Percentiles rank a stretch among this genome's conserved stretches.
Evolutionary conservation across 2,797 vertebrate genomes (phyloP).

Genomic region (Anguilla megastoma): DNA sequence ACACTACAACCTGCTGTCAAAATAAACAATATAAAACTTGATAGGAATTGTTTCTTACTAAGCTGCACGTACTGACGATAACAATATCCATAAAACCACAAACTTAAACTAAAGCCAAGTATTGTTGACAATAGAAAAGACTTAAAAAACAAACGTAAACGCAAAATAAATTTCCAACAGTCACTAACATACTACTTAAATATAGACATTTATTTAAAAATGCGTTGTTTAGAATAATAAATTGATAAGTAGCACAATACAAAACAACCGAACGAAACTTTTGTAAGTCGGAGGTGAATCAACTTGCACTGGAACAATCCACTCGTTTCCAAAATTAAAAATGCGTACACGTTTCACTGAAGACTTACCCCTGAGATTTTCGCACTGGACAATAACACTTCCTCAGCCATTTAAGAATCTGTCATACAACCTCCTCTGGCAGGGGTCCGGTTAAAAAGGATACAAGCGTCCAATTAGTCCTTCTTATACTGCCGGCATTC

Average conservation of each 20-base stretch:
- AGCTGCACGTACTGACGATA: not conserved
- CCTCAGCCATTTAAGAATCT: constrained; percentile 70
- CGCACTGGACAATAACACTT: constrained; percentile 60
- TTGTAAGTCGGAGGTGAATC: not conserved
- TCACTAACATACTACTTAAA: not conserved
- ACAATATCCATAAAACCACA: not conserved
- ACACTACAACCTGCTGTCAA: not conserved
- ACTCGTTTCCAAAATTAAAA: not conserved
- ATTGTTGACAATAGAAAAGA: not conserved
- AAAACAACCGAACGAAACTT: not conserved
- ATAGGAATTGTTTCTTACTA: not conserved
- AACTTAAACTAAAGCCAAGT: not conserved
- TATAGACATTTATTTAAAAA: not conserved
- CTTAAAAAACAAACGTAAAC: not conserved
- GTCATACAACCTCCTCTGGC: constrained; percentile 43
- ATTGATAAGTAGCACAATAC: not conserved
- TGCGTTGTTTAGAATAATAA: not conserved
- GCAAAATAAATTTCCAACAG: not conserved
- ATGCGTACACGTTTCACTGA: not conserved
- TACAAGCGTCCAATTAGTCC: constrained; percentile 27
- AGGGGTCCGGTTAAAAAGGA: not conserved
- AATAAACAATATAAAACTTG: not conserved
- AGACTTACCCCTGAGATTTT: constrained; percentile 65
- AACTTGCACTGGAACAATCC: not conserved
- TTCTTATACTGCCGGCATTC: constrained; percentile 41